These are phyloP conservation scores for Neoarius graeffei DNA, from an alignment of 2,113 vertebrate genomes.

Conservation along the genomic window DNA sequence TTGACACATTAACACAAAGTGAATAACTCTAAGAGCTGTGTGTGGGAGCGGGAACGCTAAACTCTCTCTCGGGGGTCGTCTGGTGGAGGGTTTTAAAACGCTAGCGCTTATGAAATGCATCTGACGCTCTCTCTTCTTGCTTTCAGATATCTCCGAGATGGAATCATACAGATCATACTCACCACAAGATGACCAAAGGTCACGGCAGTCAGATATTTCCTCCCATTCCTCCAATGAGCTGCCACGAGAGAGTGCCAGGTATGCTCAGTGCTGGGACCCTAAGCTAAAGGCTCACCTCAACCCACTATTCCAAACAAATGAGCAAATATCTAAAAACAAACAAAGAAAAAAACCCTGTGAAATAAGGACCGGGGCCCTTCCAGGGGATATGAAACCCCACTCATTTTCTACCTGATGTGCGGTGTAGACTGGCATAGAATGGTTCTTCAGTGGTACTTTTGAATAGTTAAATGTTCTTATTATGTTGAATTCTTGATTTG, in stretches of 20 bases:
- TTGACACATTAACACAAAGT: constrained; percentile 52
- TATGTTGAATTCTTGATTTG: neutral
- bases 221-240: constrained; percentile 89
- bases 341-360: neutral
- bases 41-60: constrained; percentile 50
- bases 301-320: neutral
- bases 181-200: constrained; percentile 81
- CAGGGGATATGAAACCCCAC: neutral
- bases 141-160: constrained; percentile 89
- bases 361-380: neutral
- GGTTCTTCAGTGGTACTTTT: neutral
- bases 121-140: constrained; percentile 40
- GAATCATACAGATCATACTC: constrained; percentile 91
- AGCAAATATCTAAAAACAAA: neutral
- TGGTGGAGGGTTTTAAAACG: constrained; percentile 18
- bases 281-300: neutral
- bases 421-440: neutral
- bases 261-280: constrained; percentile 13
- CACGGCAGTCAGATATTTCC: constrained; percentile 85
- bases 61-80: constrained; percentile 37
- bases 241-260: constrained; percentile 82
- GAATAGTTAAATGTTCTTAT: neutral
- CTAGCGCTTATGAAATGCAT: neutral
- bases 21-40: constrained; percentile 44
- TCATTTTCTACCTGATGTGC: neutral